Percentiles rank a stretch among this genome's conserved stretches.
phyloP scores from a whole-genome alignment of 2,797 vertebrate genomes.

The Anabas testudineus region DNA sequence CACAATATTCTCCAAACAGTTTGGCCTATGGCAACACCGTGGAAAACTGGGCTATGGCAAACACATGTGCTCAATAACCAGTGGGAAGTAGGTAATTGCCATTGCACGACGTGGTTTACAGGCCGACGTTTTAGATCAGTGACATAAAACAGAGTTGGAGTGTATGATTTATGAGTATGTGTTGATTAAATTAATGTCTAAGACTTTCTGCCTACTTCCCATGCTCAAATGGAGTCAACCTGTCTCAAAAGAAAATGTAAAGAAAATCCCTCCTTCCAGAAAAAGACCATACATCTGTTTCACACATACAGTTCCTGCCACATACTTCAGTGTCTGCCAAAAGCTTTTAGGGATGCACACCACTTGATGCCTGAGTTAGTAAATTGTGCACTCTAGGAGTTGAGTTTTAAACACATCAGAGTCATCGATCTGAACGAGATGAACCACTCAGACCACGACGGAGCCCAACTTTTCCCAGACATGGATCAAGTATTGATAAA shows the following conservation, averaged over 20 bases:
- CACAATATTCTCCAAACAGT: slow-evolving; percentile 61
- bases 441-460: slow-evolving; percentile 31
- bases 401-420: slow-evolving; percentile 36
- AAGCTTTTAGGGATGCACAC: slow-evolving; percentile 75
- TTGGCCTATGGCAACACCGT: slow-evolving; percentile 53
- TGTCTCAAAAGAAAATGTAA: slow-evolving; percentile 23
- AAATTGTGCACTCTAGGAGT: slow-evolving; percentile 55
- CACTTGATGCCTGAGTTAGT: slow-evolving; percentile 65
- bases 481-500: slow-evolving; percentile 25
- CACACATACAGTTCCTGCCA: slow-evolving; percentile 73
- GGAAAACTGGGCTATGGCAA: slow-evolving; percentile 53
- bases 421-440: slow-evolving; percentile 48
- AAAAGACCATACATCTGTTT: slow-evolving; percentile 68
- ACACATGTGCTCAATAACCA: slow-evolving; percentile 69
- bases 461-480: slow-evolving; percentile 17
- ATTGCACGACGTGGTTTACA: slow-evolving; percentile 71
- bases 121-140: slow-evolving; percentile 68
- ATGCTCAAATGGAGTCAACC: slow-evolving; percentile 53
- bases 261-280: slow-evolving; percentile 7
- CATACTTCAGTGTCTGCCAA: slow-evolving; percentile 75
- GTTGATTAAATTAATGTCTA: slow-evolving; percentile 67
- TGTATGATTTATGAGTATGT: slow-evolving; percentile 70
- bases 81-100: slow-evolving; percentile 75
- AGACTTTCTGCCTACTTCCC: slow-evolving; percentile 56
- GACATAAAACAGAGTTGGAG: slow-evolving; percentile 64